Evolutionary conservation across 1,140 invertebrate genomes (phyloP), one percentile per base, ranked within the genome.

Genomic region (Metopolophium dirhodum): DNA sequence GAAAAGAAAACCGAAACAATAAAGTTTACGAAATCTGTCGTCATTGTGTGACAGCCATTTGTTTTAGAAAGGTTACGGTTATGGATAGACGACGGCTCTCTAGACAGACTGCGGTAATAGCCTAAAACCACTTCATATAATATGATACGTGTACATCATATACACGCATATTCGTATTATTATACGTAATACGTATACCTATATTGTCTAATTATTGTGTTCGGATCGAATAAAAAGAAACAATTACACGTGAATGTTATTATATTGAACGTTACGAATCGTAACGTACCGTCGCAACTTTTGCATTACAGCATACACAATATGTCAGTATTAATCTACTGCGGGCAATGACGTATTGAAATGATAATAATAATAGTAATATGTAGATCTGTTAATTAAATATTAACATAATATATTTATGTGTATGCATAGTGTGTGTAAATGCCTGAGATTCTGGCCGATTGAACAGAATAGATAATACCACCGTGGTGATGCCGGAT

Each of bases 1-100:
- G 26, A 45, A 90, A 90, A 90, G 23, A 90, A 90, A 90, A 57
- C 54, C 23, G 88, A 90, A 90, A 90, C 89, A 90, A 90, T 90
- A 54, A 88, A 90, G 89, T 90, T 90, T 90, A 90, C 89, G 89
- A 68, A 90, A 90, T 68, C 89, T 41, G 54, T 90, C 89, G 57
- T 90, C 89, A 68, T 90, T 90, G 89, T 57, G 37, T 30, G 87
- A 61, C 88, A 45, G 88, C 26, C 35, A 22, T 68, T 90, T 68
- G 54, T 90, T 61, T 90, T 68, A 90, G 89, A 68, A 90, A 90
- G 54, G 88, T 90, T 61, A 90, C 54, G 14, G 35, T 45, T 26
- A 90, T 57, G 30, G 54, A 45, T 90, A 90, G 23, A 68, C 37
- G 88, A 90, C 37, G 30, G 61, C 14, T 68, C 30, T 68, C n/a